Conservation (phyloP, 2,113 vertebrate genomes). For the Aleadryas rufinucha region DNA sequence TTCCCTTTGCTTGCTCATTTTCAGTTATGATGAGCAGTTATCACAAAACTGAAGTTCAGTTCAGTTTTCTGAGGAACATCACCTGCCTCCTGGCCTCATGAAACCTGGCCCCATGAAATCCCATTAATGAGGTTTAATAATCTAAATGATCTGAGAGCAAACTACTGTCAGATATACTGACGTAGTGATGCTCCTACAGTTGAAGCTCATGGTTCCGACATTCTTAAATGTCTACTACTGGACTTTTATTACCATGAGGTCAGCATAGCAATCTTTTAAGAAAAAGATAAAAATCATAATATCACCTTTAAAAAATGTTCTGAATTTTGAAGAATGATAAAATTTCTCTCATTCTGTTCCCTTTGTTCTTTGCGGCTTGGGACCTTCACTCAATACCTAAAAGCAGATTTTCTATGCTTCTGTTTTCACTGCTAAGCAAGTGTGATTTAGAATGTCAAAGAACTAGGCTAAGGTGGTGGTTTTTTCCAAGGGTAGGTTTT, state of each 20-base stretch:
- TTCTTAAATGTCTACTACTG: neutral
- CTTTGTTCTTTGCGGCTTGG: neutral
- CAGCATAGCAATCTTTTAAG: neutral
- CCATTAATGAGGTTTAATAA: neutral
- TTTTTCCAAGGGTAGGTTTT: neutral
- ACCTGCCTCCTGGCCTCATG: neutral
- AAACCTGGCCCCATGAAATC: no score
- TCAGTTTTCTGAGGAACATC: neutral
- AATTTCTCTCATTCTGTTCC: neutral
- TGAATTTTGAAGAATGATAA: neutral
- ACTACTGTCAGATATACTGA: neutral
- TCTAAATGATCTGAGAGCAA: neutral
- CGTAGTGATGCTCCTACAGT: fast-evolving
- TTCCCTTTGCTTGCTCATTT: neutral
- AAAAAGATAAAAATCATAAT: neutral
- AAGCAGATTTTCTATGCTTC: neutral
- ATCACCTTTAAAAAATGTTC: neutral
- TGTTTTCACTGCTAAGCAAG: neutral
- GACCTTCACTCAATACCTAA: neutral
- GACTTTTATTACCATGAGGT: neutral
- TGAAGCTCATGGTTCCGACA: neutral
- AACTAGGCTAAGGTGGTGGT: neutral
- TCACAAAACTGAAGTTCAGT: neutral
- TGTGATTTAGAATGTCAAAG: neutral
- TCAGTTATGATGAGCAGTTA: neutral